Conservation (phyloP, 2,888 invertebrate species). For the Gortyna flavago region DNA sequence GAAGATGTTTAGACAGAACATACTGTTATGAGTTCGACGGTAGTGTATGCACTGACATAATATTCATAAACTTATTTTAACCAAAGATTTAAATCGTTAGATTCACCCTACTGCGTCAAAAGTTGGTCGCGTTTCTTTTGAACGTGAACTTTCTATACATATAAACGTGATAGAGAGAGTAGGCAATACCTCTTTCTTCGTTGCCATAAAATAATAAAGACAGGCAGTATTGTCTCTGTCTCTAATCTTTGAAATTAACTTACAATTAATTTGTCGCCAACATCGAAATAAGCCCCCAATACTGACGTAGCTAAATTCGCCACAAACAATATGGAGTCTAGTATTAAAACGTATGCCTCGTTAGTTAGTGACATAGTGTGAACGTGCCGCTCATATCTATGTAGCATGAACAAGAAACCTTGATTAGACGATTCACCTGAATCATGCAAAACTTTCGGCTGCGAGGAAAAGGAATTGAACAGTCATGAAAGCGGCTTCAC, state of each 20-base stretch:
- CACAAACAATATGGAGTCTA: neutral
- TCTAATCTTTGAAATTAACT: neutral
- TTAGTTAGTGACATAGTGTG: neutral
- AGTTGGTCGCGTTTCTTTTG: neutral
- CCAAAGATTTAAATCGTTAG: no score
- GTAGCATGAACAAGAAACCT: slow-evolving; percentile 24
- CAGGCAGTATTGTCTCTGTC: neutral
- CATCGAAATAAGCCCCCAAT: neutral
- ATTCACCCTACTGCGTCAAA: neutral
- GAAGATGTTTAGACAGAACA: neutral
- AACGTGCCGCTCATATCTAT: slow-evolving; percentile 20
- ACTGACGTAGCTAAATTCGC: neutral
- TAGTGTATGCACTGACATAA: neutral
- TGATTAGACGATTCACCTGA: slow-evolving; percentile 28
- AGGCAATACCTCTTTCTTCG: neutral
- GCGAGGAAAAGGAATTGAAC: slow-evolving; percentile 3
- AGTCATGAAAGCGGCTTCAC: neutral
- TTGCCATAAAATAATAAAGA: neutral
- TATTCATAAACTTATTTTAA: no score
- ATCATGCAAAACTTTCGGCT: slow-evolving; percentile 16
- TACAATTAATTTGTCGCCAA: neutral
- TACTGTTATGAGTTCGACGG: neutral
- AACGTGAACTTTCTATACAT: neutral
- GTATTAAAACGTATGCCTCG: neutral
- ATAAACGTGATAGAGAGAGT: no score